Evolutionary conservation across 2,113 vertebrate species (phyloP).

Genomic region (Urocitellus parryii): DNA sequence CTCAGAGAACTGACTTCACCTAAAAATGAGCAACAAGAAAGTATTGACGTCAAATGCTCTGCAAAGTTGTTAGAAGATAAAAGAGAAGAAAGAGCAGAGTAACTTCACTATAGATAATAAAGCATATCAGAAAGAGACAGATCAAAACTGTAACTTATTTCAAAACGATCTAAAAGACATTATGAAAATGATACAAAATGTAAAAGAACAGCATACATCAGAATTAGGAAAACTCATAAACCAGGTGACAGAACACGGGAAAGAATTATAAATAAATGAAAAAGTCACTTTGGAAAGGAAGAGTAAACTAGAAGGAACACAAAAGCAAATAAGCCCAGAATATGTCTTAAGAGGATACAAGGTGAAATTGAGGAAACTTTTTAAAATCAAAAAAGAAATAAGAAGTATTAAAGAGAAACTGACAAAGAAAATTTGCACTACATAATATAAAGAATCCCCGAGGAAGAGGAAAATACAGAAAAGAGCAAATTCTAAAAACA

Average conservation of each 20-base stretch:
- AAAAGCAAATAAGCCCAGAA: not conserved
- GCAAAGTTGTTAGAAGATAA: constrained; percentile 62
- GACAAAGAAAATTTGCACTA: not conserved
- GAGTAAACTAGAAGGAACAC: not conserved
- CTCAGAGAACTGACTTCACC: constrained; percentile 46
- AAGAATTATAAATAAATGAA: constrained; percentile 68
- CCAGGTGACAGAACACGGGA: constrained; percentile 39
- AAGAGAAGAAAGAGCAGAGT: constrained; percentile 58
- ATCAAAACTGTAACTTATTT: constrained; percentile 68
- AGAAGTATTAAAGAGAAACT: not conserved
- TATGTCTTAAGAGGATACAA: not conserved
- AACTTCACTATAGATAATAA: constrained; percentile 52
- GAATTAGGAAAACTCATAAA: constrained; percentile 64
- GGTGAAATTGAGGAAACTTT: not conserved
- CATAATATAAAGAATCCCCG: not conserved
- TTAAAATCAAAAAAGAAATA: not conserved
- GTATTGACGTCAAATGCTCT: constrained; percentile 41
- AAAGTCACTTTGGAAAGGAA: constrained; percentile 46
- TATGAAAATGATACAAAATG: constrained; percentile 63
- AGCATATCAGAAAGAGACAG: constrained; percentile 34
- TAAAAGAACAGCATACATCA: constrained; percentile 58
- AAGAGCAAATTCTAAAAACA: not conserved
- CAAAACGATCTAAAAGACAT: constrained; percentile 60
- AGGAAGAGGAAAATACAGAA: not conserved
- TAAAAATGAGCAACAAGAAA: constrained; percentile 42